Evolutionary conservation across 1,140 invertebrate genomes (phyloP), one percentile per base, ranked within the genome.

Genomic region (Argopecten irradians): DNA sequence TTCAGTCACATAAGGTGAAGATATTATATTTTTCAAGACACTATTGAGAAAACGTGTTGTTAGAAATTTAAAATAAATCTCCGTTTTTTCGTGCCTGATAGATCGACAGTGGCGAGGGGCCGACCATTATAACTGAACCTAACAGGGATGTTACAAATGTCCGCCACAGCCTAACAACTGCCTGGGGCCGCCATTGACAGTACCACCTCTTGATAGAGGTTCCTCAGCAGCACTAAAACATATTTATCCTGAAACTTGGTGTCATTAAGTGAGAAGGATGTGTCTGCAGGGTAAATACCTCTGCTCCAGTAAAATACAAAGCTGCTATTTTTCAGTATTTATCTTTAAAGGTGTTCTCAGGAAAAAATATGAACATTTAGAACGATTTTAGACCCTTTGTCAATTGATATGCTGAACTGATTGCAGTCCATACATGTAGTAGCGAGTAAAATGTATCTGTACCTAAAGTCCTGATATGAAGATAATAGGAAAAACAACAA

Each of bases 21-120:
- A 71, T 71, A 71, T 71, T 71, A 71, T 71, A 71, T 71, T 71
- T 71, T 71, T 71, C 55, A 71, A 71, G 55, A 71, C 55, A 71
- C 55, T 71, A n/a, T 71, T 71, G 55, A 71, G 55, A 71, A 71
- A 71, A 71, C n/a, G 55, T 28, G 55, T 71, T 71, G 55, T 71
- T 71, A 71, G 22, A 71, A 71, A 71, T 11, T 71, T 71, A 28
- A 71, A 71, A 71, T n/a, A 11, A 71, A 71, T 71, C 22, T 71
- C 8, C 55, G 1, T 71, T 71, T 55, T n/a, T 28, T n/a, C 55
- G 55, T n/a, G 22, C n/a, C 55, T 71, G 55, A 71, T 71, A 71
- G n/a, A 71, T 71, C 55, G 55, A 28, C 55, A n/a, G 16, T 71
- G 55, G 55, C 55, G 55, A 71, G n/a, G 28, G n/a, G 55, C 1